phyloP scores from a whole-genome alignment of 2,113 vertebrate genomes.

The Clarias magur region DNA sequence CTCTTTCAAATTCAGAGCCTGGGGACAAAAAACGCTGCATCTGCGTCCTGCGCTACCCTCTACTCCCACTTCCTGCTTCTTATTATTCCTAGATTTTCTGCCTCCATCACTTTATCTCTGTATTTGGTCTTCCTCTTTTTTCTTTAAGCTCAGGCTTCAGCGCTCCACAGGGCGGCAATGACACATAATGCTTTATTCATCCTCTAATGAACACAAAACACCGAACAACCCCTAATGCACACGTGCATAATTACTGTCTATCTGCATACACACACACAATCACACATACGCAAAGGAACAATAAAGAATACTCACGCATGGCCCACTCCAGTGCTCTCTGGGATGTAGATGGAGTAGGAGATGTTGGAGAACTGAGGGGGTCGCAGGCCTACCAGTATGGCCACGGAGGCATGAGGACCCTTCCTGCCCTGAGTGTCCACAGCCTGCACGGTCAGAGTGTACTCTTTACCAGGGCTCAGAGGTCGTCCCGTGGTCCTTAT shows the following conservation, averaged over 20 bases:
- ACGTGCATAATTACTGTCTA: conserved; percentile 21
- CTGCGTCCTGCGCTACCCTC: conserved; percentile 55
- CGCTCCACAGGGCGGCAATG: conserved; percentile 61
- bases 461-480: conserved; percentile 78
- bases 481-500: conserved; percentile 79
- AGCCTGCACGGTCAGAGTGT: conserved; percentile 79
- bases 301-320: conserved; percentile 75
- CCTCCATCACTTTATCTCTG: conserved; percentile 34
- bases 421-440: conserved; percentile 69
- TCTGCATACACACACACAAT: conserved; percentile 17
- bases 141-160: conserved; percentile 54
- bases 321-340: conserved; percentile 75
- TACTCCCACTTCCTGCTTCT: conserved; percentile 1
- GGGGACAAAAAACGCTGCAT: conserved; percentile 67
- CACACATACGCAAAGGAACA: conserved; percentile 12
- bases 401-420: conserved; percentile 71
- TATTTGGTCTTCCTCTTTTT: not conserved
- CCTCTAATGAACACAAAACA: conserved; percentile 51
- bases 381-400: conserved; percentile 78
- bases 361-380: conserved; percentile 85
- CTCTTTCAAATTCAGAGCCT: conserved; percentile 74
- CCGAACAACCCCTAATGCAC: conserved; percentile 1
- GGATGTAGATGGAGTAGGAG: conserved; percentile 78
- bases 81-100: conserved; percentile 6
- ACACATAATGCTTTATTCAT: conserved; percentile 55